A percentile compares a stretch with the other conserved stretches of the same genome.
Evolutionary conservation across 2,888 invertebrate species (phyloP).

Genomic region (Drosophila helvetica): DNA sequence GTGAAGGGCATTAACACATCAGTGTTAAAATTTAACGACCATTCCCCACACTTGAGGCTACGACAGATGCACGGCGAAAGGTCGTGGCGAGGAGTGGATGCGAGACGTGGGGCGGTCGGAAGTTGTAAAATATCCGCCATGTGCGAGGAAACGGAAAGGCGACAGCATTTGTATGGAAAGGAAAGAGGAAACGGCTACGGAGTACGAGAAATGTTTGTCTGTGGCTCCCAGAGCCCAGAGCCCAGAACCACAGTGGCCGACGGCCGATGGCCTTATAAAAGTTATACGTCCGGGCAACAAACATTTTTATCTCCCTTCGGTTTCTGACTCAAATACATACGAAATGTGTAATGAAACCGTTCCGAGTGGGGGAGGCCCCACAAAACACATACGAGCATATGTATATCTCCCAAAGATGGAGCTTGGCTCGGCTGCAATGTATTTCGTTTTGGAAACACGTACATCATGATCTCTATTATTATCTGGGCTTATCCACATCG

Average conservation of each 20-base stretch:
- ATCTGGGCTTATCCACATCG: slow-evolving; percentile 32
- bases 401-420: neutral
- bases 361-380: slow-evolving; percentile 25
- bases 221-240: neutral
- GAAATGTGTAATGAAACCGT: slow-evolving; percentile 52
- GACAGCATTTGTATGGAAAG: slow-evolving; percentile 38
- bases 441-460: slow-evolving; percentile 26
- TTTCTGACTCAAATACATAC: slow-evolving; percentile 40
- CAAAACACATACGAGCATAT: no score
- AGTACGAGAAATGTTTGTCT: slow-evolving; percentile 30
- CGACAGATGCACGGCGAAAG: slow-evolving; percentile 20
- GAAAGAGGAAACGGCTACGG: slow-evolving; percentile 6
- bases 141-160: slow-evolving; percentile 55
- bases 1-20: slow-evolving; percentile 72
- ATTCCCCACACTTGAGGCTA: slow-evolving; percentile 1
- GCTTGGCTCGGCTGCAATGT: slow-evolving; percentile 25
- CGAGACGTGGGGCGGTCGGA: slow-evolving; percentile 51
- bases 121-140: slow-evolving; percentile 73
- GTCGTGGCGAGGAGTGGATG: neutral
- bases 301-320: slow-evolving; percentile 47
- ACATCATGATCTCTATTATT: slow-evolving; percentile 11
- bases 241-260: slow-evolving; percentile 2
- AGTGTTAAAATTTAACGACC: slow-evolving; percentile 77
- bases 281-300: slow-evolving; percentile 48
- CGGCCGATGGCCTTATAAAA: slow-evolving; percentile 52